A percentile compares a stretch with the other conserved stretches of the same genome.
Evolutionary conservation across 1,140 invertebrate species (phyloP).

Genomic region (Tetraneura akinire): DNA sequence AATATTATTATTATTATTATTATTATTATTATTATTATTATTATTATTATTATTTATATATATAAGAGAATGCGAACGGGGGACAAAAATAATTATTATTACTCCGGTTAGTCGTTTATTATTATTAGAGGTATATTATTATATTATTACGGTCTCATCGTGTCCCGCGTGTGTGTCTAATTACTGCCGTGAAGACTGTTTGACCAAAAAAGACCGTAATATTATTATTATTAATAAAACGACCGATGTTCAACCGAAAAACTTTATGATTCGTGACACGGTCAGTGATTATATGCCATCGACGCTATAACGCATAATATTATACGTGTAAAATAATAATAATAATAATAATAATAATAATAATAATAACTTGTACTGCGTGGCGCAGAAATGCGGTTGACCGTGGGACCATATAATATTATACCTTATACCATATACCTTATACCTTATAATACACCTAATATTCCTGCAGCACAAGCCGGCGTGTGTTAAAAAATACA

Average conservation of each 20-base stretch:
- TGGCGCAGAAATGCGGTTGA: conserved; percentile 30
- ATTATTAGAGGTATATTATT: too few relatives aligned
- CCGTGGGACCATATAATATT: conserved; percentile 41
- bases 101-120: too few relatives aligned
- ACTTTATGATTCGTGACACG: conserved; percentile 32
- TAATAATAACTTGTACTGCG: neutral
- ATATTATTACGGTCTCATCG: too few relatives aligned
- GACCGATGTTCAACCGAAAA: conserved; percentile 16
- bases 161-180: neutral
- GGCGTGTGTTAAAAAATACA: too few relatives aligned
- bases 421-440: too few relatives aligned
- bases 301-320: neutral
- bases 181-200: neutral
- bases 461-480: neutral
- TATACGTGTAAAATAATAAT: neutral
- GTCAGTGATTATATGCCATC: neutral
- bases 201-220: neutral
- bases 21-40: too few relatives aligned
- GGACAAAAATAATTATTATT: conserved; percentile 25
- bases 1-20: too few relatives aligned
- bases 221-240: too few relatives aligned
- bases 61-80: neutral
- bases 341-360: too few relatives aligned
- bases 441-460: too few relatives aligned
- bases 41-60: too few relatives aligned